These are phyloP conservation scores for Epinotia bilunana DNA, from an alignment of 2,888 invertebrate species.

Conservation along the genomic window DNA sequence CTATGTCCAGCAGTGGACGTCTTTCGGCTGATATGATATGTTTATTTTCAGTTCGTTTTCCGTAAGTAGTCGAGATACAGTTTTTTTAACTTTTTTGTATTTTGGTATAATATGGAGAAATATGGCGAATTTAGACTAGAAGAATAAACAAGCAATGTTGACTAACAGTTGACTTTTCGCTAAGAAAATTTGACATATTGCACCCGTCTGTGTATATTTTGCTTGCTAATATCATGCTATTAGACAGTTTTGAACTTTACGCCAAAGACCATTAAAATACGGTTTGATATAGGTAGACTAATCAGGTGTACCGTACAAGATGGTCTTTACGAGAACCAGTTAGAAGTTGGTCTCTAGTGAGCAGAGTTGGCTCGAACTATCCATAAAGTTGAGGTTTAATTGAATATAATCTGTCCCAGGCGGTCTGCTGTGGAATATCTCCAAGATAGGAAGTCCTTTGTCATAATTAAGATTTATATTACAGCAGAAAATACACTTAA, in stretches of 20 bases:
- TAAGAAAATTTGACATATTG: not conserved
- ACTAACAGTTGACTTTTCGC: not conserved
- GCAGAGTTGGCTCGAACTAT: constrained; percentile 43
- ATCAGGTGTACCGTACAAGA: constrained; percentile 34
- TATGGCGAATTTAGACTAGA: not conserved
- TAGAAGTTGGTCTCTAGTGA: constrained; percentile 44
- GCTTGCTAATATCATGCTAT: not conserved
- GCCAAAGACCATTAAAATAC: constrained; percentile 2
- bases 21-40: no score
- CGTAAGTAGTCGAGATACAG: no score
- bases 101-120: not conserved
- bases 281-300: constrained; percentile 12
- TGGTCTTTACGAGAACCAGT: constrained; percentile 43
- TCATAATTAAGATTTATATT: constrained; percentile 23
- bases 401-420: constrained; percentile 44
- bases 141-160: not conserved
- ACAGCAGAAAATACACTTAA: not conserved
- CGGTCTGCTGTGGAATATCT: constrained; percentile 40
- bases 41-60: no score
- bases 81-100: no score
- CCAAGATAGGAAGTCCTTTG: constrained; percentile 17
- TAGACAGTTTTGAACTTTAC: constrained; percentile 1
- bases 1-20: no score
- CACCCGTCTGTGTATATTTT: not conserved
- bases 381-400: constrained; percentile 45